phyloP scores from a whole-genome alignment of 2,113 vertebrate species.

The Lonchura striata region DNA sequence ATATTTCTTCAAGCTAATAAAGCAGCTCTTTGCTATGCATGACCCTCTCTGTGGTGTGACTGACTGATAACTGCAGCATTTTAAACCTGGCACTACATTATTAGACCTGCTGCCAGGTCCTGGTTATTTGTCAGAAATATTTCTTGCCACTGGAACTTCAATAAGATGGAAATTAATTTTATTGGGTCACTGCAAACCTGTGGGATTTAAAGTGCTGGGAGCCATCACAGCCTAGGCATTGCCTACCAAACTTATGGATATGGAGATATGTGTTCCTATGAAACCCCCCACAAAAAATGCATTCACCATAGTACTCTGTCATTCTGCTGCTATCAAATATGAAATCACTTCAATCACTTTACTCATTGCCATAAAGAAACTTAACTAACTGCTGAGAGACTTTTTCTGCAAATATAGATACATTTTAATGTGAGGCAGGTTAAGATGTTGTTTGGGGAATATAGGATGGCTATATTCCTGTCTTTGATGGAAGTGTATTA shows the following conservation, averaged over 20 bases:
- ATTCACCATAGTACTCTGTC: background rate
- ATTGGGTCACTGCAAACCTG: background rate
- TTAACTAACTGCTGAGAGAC: background rate
- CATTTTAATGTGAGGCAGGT: background rate
- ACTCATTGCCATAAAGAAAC: background rate
- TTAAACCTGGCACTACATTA: conserved; percentile 15
- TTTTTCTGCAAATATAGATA: background rate
- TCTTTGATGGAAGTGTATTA: background rate
- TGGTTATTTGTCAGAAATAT: conserved; percentile 24
- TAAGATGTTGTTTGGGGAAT: background rate
- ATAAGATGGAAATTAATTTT: background rate
- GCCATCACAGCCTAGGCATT: background rate
- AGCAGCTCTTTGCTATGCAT: conserved; percentile 64
- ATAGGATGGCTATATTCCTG: background rate
- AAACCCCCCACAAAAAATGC: background rate
- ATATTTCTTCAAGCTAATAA: conserved; percentile 63
- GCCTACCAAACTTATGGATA: background rate
- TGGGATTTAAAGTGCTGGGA: background rate
- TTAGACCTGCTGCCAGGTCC: conserved; percentile 31
- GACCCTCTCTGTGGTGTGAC: conserved; percentile 9
- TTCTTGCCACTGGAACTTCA: conserved; percentile 24
- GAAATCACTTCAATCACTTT: background rate
- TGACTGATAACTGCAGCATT: conserved; percentile 58
- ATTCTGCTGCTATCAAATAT: background rate
- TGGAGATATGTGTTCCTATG: background rate